phyloP scores from a whole-genome alignment of 2,888 invertebrate species.

The Odontomyia ornata region DNA sequence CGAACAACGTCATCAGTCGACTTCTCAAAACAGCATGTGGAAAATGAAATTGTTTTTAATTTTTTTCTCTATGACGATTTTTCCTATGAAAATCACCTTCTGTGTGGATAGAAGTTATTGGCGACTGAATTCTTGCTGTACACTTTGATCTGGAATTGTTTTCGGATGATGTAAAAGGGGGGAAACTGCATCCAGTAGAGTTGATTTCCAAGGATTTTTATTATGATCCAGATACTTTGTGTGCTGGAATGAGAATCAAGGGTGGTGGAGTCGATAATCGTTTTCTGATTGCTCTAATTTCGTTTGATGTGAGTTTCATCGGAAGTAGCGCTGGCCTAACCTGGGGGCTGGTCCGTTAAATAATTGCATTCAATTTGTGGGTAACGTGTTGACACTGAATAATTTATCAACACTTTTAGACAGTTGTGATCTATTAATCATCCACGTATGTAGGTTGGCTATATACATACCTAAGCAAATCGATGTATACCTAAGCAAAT shows the following conservation, averaged over 20 bases:
- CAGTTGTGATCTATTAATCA: too few species aligned
- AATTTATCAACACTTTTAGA: too few species aligned
- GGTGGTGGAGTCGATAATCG: background rate
- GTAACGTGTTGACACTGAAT: too few species aligned
- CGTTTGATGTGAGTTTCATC: too few species aligned
- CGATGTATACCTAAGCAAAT: too few species aligned
- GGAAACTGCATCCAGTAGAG: background rate
- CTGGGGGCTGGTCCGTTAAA: too few species aligned
- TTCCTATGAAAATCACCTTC: constrained; percentile 13
- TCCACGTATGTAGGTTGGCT: too few species aligned
- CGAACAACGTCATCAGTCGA: constrained; percentile 5
- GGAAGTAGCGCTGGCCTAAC: too few species aligned
- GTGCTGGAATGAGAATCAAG: background rate
- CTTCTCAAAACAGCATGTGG: background rate
- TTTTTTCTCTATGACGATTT: constrained; percentile 8
- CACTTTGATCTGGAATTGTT: background rate
- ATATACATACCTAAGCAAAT: too few species aligned
- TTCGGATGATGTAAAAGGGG: too few species aligned
- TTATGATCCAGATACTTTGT: constrained; percentile 1
- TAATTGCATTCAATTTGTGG: too few species aligned
- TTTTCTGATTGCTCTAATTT: background rate
- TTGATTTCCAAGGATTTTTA: background rate
- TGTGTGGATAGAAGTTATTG: background rate
- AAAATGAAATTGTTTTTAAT: constrained; percentile 27
- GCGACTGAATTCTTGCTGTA: background rate